Conservation (phyloP, 2,888 invertebrate species). For the Drosophila ochracea region DNA sequence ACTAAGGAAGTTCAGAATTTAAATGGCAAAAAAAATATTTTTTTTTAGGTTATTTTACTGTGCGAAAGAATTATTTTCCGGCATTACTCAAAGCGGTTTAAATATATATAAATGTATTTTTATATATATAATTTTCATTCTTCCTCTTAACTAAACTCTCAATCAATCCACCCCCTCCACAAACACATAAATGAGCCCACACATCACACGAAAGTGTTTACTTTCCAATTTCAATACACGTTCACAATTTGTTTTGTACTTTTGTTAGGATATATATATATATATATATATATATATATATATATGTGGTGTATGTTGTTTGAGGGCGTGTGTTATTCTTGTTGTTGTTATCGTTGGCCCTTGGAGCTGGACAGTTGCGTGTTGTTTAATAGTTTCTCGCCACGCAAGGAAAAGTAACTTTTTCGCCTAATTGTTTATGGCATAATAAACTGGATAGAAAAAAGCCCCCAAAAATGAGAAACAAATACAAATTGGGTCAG, state of each 20-base stretch:
- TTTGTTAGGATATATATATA: constrained; percentile 15
- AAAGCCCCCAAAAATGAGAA: constrained; percentile 2
- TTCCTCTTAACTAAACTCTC: not conserved
- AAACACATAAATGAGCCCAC: not conserved
- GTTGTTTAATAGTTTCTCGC: constrained; percentile 57
- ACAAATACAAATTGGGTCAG: constrained; percentile 22
- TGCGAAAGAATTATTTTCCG: not conserved
- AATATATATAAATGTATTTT: not conserved
- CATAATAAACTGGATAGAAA: constrained; percentile 56
- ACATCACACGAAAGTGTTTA: constrained; percentile 50
- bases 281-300: not conserved
- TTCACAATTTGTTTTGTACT: constrained; percentile 46
- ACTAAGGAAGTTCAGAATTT: constrained; percentile 3
- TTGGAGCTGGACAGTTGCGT: constrained; percentile 53
- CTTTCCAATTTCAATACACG: constrained; percentile 55
- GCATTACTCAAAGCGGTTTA: not conserved
- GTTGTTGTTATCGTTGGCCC: not conserved
- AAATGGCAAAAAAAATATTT: constrained; percentile 12
- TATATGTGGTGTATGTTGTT: not conserved
- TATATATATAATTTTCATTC: not conserved
- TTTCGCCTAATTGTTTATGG: constrained; percentile 65
- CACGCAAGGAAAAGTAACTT: constrained; percentile 63
- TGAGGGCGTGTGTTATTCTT: not conserved
- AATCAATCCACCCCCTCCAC: not conserved
- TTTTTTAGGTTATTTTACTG: not conserved